Percentiles rank a stretch among this genome's conserved stretches.
Evolutionary conservation across 2,888 invertebrate genomes (phyloP).

Genomic region (Eupithecia exiguata): DNA sequence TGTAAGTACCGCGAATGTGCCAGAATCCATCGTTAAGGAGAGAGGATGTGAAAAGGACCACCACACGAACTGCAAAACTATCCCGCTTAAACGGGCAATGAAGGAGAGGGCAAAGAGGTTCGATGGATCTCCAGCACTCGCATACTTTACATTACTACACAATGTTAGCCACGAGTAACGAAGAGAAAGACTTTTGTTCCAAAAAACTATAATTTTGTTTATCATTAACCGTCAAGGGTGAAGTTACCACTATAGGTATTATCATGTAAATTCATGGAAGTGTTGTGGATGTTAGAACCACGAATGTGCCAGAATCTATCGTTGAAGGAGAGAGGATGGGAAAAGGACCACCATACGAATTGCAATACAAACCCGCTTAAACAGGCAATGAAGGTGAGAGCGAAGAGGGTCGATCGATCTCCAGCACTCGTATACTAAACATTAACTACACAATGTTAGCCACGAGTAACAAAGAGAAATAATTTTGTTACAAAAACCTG

Average conservation of each 20-base stretch:
- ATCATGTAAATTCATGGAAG: no score
- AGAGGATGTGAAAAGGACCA: no score
- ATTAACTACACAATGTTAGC: not conserved
- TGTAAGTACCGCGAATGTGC: not conserved
- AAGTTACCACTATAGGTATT: not conserved
- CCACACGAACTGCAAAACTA: no score
- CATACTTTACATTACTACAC: not conserved
- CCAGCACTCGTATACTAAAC: not conserved
- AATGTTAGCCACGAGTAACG: not conserved
- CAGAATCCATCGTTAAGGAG: no score
- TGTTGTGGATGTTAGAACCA: not conserved
- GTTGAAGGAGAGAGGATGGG: conserved; percentile 24
- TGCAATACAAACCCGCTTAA: conserved; percentile 41
- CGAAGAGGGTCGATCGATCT: conserved; percentile 11
- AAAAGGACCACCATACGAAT: conserved; percentile 31
- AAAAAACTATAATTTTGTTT: not conserved
- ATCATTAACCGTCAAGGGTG: not conserved
- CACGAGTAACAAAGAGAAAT: no score
- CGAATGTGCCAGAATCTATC: conserved; percentile 1
- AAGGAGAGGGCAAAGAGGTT: conserved; percentile 5
- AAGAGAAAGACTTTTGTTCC: not conserved
- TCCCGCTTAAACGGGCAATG: no score
- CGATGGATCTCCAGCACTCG: not conserved
- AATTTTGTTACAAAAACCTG: not conserved
- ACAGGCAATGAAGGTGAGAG: conserved; percentile 35